Base-by-base conservation (phyloP, 2,888 invertebrate species). In the Tinea trinotella region DNA sequence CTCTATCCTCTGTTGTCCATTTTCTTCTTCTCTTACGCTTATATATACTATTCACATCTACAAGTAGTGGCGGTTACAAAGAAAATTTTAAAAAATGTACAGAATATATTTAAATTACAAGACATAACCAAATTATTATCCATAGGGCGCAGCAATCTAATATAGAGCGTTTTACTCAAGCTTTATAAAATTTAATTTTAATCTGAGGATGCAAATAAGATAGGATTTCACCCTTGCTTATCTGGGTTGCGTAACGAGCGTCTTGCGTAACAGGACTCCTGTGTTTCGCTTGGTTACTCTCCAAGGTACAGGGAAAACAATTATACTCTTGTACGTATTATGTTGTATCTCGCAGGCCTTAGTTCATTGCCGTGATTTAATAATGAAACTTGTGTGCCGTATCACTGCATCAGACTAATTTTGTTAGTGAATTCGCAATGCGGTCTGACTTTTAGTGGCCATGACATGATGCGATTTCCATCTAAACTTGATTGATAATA, bases 141-240 rank as follows among this genome's bases (percentile, higher is more conserved):
- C 19, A 18, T 18, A 13, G 19, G 6, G 18, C 19, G 17, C 3
- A 48, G 4, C 18, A 34, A 30, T n/a, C 10, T 12, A 52, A 13
- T 52, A 52, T 35, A 10, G 15, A 13, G 20, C n/a, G 19, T 40
- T 52, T 18, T 35, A 53, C 69, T 69, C 71, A 74, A 70, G 70
- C 69, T 70, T 74, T 77, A 76, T 76, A 77, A 81, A 81, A 82
- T 80, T 78, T 76, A 83, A 83, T 79, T 80, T 79, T 74, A 81
- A 80, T 77, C 77, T 70, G 67, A 65, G 74, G 73, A 72, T 64
- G 74, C 72, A 75, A 81, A 79, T 77, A 76, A 77, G 74, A 76
- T 78, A 74, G 76, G 71, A 80, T 80, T 79, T 75, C 76, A 58
- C 60, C 59, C 60, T 59, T 60, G 57, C 60, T 61, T 59, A 59